Evolutionary conservation across 2,888 invertebrate species (phyloP).

Genomic region (Mechanitis messenoides): DNA sequence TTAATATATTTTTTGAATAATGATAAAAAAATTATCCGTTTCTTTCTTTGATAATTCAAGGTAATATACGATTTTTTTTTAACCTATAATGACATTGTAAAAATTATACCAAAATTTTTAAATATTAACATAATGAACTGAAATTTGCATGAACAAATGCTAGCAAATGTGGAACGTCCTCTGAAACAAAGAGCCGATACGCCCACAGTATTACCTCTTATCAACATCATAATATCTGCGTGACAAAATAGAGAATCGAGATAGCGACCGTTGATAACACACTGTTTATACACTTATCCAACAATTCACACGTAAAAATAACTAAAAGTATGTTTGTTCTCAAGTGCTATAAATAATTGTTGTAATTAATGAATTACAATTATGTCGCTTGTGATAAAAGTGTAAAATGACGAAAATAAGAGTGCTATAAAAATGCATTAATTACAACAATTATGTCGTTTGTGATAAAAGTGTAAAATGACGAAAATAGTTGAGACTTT

Average conservation of each 20-base stretch:
- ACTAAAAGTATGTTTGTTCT: too few species aligned
- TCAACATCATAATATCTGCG: slow-evolving; percentile 70
- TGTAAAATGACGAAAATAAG: slow-evolving; percentile 54
- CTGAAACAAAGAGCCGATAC: slow-evolving; percentile 22
- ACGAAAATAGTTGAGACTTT: slow-evolving; percentile 58
- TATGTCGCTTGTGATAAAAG: slow-evolving; percentile 1
- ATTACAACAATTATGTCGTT: slow-evolving; percentile 9
- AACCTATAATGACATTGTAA: not conserved
- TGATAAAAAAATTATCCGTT: too few species aligned
- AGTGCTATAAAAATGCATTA: too few species aligned
- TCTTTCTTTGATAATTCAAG: too few species aligned
- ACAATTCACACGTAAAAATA: slow-evolving; percentile 49
- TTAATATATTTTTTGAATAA: too few species aligned
- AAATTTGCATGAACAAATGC: slow-evolving; percentile 4
- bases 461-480: slow-evolving; percentile 39
- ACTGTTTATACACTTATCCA: slow-evolving; percentile 56
- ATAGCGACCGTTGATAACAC: slow-evolving; percentile 70
- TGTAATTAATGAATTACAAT: slow-evolving; percentile 10
- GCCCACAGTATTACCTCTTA: slow-evolving; percentile 39
- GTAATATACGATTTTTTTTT: too few species aligned
- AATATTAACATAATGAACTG: not conserved
- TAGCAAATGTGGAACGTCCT: not conserved
- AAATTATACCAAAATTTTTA: not conserved
- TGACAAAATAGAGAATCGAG: slow-evolving; percentile 62
- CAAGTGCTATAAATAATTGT: slow-evolving; percentile 5